Conservation (phyloP, 2,797 vertebrate genomes). For the Dallia pectoralis region DNA sequence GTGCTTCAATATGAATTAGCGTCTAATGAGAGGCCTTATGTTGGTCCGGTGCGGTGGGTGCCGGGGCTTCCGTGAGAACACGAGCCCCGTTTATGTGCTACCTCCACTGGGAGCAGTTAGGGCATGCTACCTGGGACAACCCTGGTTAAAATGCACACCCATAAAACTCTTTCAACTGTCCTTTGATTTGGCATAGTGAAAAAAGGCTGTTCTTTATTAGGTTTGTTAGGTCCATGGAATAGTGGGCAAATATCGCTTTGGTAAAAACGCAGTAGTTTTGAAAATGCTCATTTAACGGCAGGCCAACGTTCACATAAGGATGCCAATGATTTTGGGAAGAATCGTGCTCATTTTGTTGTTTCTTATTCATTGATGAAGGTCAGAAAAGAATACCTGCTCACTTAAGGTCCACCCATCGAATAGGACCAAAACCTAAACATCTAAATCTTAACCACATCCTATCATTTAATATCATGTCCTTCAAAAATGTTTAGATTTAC, state of each 20-base stretch:
- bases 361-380: neutral
- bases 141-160: conserved; percentile 43
- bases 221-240: conserved; percentile 37
- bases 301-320: too few relatives aligned
- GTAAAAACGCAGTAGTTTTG: conserved; percentile 26
- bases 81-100: conserved; percentile 32
- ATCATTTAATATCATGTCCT: conserved; percentile 42
- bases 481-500: conserved; percentile 65
- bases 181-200: conserved; percentile 32
- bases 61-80: conserved; percentile 47
- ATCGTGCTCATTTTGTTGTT: neutral
- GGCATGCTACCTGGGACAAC: conserved; percentile 49
- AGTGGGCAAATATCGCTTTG: conserved; percentile 23
- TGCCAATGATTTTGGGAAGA: neutral
- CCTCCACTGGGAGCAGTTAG: conserved; percentile 46
- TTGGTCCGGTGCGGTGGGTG: conserved; percentile 47
- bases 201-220: conserved; percentile 45
- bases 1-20: conserved; percentile 64
- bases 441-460: conserved; percentile 40
- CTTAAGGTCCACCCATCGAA: conserved; percentile 11
- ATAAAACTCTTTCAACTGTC: conserved; percentile 24
- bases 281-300: conserved; percentile 14
- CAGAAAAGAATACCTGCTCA: neutral
- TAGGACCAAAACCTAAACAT: too few relatives aligned
- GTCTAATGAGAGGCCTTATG: conserved; percentile 68